Evolutionary conservation across 2,797 vertebrate genomes (phyloP).

Genomic region (Argya squamiceps): DNA sequence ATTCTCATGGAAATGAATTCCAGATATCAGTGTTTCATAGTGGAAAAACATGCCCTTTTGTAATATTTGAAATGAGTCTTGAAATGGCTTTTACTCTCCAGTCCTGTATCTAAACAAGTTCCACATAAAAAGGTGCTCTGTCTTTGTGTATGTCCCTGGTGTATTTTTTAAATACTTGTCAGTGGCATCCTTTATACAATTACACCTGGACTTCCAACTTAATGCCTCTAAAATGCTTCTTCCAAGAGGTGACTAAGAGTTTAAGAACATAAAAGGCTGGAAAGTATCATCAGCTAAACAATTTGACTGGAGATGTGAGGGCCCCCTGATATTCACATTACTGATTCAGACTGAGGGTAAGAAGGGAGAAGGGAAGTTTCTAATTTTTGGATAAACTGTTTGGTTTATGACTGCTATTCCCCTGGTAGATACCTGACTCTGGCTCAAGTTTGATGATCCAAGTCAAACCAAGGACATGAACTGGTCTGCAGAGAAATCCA

Average conservation of each 20-base stretch:
- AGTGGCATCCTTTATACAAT: not conserved
- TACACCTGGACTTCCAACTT: conserved; percentile 10
- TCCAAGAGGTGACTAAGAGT: conserved; percentile 38
- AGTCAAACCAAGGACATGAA: not conserved
- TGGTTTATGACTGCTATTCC: not conserved
- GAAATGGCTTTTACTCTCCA: not conserved
- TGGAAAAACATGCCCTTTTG: not conserved
- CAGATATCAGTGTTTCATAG: not conserved
- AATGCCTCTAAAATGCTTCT: conserved; percentile 35
- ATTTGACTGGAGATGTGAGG: not conserved
- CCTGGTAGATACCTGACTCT: not conserved
- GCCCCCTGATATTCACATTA: conserved; percentile 3
- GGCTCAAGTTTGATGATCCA: not conserved
- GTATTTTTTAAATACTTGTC: not conserved
- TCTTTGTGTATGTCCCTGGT: not conserved
- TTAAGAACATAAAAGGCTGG: conserved; percentile 45
- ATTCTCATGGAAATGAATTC: not conserved
- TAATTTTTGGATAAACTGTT: not conserved
- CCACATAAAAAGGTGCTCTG: not conserved
- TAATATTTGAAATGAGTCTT: not conserved
- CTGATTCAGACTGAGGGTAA: conserved; percentile 7
- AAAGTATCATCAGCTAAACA: conserved; percentile 29
- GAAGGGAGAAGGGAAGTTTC: conserved; percentile 11
- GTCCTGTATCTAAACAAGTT: not conserved
- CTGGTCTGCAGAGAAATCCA: not conserved